Percentiles rank a stretch among this genome's conserved stretches.
Conservation (phyloP, 2,888 invertebrate genomes). For the Margaritifera margaritifera region DNA sequence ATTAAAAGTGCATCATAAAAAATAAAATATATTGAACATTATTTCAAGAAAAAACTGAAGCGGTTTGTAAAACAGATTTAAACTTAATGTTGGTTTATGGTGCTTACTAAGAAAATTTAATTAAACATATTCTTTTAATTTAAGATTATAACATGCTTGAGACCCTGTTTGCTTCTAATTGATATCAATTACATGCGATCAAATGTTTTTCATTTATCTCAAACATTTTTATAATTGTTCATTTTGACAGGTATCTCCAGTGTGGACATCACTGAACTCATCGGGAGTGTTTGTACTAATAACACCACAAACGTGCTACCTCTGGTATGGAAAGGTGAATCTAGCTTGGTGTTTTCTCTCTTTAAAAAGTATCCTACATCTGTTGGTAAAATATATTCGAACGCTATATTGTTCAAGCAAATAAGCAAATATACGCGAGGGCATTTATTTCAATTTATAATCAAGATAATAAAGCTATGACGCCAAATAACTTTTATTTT, state of each 20-base stretch:
- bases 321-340: conserved; percentile 63
- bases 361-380: no score
- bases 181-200: no score
- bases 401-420: neutral
- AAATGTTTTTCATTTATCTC: no score
- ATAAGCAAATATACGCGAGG: neutral
- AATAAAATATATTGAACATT: no score
- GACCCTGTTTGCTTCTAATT: no score
- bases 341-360: neutral
- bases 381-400: neutral
- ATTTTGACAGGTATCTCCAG: conserved; percentile 36
- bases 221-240: neutral
- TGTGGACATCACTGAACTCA: conserved; percentile 46
- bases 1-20: no score
- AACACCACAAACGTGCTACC: conserved; percentile 27
- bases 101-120: no score
- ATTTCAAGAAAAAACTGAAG: no score
- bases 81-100: no score
- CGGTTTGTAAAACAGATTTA: no score
- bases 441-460: neutral
- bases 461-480: neutral
- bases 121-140: no score
- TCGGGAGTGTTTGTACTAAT: conserved; percentile 49
- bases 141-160: no score
- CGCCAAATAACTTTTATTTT: neutral